Conservation (phyloP, 2,113 vertebrate genomes). For the Myiopsitta monachus region DNA sequence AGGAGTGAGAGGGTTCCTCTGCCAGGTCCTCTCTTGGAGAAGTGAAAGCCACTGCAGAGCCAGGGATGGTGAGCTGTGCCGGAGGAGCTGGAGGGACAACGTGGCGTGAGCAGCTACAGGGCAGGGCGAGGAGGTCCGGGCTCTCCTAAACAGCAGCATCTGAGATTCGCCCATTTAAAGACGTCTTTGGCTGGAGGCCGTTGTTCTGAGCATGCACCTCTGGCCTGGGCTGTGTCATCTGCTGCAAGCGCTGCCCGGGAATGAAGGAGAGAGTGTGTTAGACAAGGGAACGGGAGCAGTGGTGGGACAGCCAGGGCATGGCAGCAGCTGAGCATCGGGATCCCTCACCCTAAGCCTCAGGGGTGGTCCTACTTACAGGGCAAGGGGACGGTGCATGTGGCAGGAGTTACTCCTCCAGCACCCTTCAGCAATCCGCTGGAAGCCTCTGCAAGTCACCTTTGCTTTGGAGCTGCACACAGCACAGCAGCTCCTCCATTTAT, state of each 20-base stretch:
- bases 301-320: background rate
- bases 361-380: background rate
- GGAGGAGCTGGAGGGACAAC: background rate
- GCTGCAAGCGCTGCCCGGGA: slow-evolving; percentile 78
- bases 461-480: background rate
- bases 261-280: background rate
- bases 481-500: background rate
- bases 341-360: accelerated
- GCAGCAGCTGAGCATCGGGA: background rate
- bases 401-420: background rate
- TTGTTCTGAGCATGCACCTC: slow-evolving; percentile 65
- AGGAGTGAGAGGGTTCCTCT: background rate
- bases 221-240: slow-evolving; percentile 79
- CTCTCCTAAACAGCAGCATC: slow-evolving; percentile 24
- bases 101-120: background rate
- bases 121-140: background rate
- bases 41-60: background rate
- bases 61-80: background rate
- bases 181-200: slow-evolving; percentile 56
- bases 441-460: background rate
- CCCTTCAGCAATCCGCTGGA: background rate
- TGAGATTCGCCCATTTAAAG: slow-evolving; percentile 47
- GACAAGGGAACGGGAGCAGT: background rate
- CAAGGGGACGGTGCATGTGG: accelerated
- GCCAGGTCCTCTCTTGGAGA: background rate